Base-by-base conservation (phyloP, 1,140 invertebrate species). In the Acyrthosiphon pisum region DNA sequence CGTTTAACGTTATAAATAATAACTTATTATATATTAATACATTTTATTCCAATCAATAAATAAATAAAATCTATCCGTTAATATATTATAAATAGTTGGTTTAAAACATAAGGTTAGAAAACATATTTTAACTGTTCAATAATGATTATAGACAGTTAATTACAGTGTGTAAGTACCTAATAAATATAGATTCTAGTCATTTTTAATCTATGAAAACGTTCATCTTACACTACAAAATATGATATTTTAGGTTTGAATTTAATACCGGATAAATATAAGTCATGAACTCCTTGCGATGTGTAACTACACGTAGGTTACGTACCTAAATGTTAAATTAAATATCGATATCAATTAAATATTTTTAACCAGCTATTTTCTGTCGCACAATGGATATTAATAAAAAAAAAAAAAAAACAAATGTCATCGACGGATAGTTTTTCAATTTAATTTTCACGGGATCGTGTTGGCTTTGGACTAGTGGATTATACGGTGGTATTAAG, bases 371-470 rank as follows among this genome's bases (percentile, higher is more conserved):
- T 37, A 37, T 35, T 81, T 81, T 35, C 18, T 81, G 6, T 46
- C 9, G 3, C 6, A 46, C 11, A 46, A n/a, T n/a, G 26, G 26
- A 18, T 23, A 87, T n/a, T 20, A 87, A 87, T 30, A n/a, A 35
- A 56, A 53, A 50, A n/a, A n/a, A n/a, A 35, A 56, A 53, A 53
- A 87, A 88, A 50, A 88, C 11, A 89, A 89, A 56, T 37, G n/a
- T 37, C 50, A 56, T 53, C 23, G 50, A 89, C 20, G 46, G 22
- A 22, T 53, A 89, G 48, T 89, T 89, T 87, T 53, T 56, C 50
- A 89, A 89, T 89, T 89, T 89, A 35, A 89, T 89, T 89, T 89
- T 37, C 87, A 37, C 22, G 35, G 87, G 87, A 56, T 89, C 87
- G 26, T 89, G 48, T 56, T 56, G 87, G 87, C 35, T 50, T 37